Base-by-base conservation (phyloP, 2,113 vertebrate genomes). In the Myrmecophaga tridactyla region DNA sequence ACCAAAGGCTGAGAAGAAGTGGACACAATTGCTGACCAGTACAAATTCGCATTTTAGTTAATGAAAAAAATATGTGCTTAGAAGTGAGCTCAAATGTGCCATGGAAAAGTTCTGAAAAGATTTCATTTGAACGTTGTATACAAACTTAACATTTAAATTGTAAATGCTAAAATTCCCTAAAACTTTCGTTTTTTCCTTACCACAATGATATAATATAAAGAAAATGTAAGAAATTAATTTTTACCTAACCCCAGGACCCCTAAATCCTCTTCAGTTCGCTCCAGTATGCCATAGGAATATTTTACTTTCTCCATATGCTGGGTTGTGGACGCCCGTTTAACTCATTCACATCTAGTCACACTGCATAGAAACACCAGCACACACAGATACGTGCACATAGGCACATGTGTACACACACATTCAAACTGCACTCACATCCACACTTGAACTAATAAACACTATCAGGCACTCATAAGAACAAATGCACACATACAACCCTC, bases 161-260 rank as follows among this genome's bases (percentile, higher is more conserved):
- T n/a, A n/a, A n/a, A n/a, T n/a, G n/a, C n/a, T n/a, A n/a, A 92
- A 95, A 46, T 62, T 62, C 15, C 58, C 34, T 34, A 77, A 94
- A 96, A 92, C 56, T 67, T n/a, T 70, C 87, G 92, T 53, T 3
- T 75, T 67, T 96, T 77, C 51, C 58, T 96, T 92, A 29, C 53
- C 58, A 92, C 18, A 85, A 76, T 88, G 81, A n/a, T 43, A 75
- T 83, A 95, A 72, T 69, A 58, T 75, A 81, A 85, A 83, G n/a
- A 96, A 96, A 89, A 94, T 78, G 34, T 77, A 94, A 88, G 31
- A 46, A 94, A 82, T 90, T 92, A 65, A 14, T 94, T 95, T 92
- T 88, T 34, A 69, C 62, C n/a, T 81, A 92, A 62, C 27, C 29
- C 56, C 25, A 94, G 36, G 53, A 93, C 17, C 23, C 23, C 34